Evolutionary conservation across 2,113 vertebrate species (phyloP), one percentile per base, ranked within the genome.

Genomic region (Urocitellus parryii): DNA sequence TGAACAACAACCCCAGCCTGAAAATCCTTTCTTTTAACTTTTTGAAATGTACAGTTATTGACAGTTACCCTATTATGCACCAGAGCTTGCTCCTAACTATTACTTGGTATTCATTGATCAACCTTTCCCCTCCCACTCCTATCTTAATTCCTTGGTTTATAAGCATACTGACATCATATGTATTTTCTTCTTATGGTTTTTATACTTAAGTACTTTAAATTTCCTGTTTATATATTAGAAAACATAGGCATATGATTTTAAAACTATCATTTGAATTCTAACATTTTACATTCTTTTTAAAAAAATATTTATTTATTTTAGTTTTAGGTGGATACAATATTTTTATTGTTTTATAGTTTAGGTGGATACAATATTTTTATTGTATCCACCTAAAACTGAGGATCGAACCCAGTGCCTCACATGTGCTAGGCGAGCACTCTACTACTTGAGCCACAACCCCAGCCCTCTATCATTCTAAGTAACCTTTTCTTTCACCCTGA

Each of bases 191-290:
- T 32, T 53, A 88, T 63, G n/a, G 51, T 65, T 85, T 74, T 70
- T 93, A 1, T 89, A 68, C 37, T 34, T 63, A 24, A 9, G 25
- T 82, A 37, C 29, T 90, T 97, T 67, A 85, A 73, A 65, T 70
- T 91, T 73, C 48, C n/a, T 68, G 70, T 79, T 78, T 91, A 56
- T 13, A 6, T 85, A 89, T 25, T 76, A 63, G 39, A 61, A 94
- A 87, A 32, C 53, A 88, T 73, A 88, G 39, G 29, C 68, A 48
- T 82, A 48, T 4, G 91, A n/a, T 74, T 76, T 82, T 86, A 37
- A 29, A 94, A 63, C 53, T 68, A 3, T 56, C 82, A 18, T 79
- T 94, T 94, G 56, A 96, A 83, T 95, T 95, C 68, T 74, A 11
- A 8, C 39, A 72, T 79, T 88, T 95, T 77, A 58, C 61, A 85